A percentile compares a stretch with the other conserved stretches of the same genome.
These are phyloP conservation scores for Xanthostigma xanthostigma DNA, from an alignment of 2,888 invertebrate species.

Conservation along the genomic window DNA sequence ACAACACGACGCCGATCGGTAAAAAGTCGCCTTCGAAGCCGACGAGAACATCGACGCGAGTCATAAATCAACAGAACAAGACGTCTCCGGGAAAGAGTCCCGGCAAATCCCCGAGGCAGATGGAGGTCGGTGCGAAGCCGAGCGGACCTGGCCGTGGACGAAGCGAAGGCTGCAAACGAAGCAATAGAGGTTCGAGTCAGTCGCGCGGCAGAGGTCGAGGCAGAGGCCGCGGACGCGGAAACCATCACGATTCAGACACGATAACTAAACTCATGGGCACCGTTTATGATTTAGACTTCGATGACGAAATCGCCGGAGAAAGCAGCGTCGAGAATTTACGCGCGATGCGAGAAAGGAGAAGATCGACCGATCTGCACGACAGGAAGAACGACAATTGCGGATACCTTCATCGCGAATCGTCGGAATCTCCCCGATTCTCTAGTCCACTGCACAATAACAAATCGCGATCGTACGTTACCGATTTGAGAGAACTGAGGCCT, in stretches of 20 bases:
- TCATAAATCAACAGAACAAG: slow-evolving; percentile 41
- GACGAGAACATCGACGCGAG: slow-evolving; percentile 44
- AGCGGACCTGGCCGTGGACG: slow-evolving; percentile 35
- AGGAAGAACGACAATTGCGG: slow-evolving; percentile 36
- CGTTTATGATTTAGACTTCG: slow-evolving; percentile 73
- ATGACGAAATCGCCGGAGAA: slow-evolving; percentile 65
- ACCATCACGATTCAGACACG: slow-evolving; percentile 31
- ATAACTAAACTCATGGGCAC: slow-evolving; percentile 71
- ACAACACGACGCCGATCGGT: slow-evolving; percentile 30
- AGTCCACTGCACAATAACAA: slow-evolving; percentile 34
- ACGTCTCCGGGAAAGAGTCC: slow-evolving; percentile 51
- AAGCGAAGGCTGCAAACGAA: slow-evolving; percentile 21
- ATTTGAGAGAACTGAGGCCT: slow-evolving; percentile 27
- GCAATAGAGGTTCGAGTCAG: slow-evolving; percentile 20
- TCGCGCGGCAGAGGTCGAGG: slow-evolving; percentile 27
- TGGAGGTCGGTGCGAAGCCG: slow-evolving; percentile 32
- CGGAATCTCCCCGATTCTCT: slow-evolving; percentile 39
- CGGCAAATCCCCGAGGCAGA: slow-evolving; percentile 51
- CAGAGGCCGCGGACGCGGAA: slow-evolving; percentile 27
- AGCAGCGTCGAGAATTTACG: slow-evolving; percentile 60
- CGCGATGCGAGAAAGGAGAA: slow-evolving; percentile 62
- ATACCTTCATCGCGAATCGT: slow-evolving; percentile 33
- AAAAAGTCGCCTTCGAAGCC: slow-evolving; percentile 43
- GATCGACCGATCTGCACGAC: slow-evolving; percentile 55
- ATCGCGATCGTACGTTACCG: slow-evolving; percentile 24